Evolutionary conservation across 2,888 invertebrate genomes (phyloP).

Genomic region (Macropis europaea): DNA sequence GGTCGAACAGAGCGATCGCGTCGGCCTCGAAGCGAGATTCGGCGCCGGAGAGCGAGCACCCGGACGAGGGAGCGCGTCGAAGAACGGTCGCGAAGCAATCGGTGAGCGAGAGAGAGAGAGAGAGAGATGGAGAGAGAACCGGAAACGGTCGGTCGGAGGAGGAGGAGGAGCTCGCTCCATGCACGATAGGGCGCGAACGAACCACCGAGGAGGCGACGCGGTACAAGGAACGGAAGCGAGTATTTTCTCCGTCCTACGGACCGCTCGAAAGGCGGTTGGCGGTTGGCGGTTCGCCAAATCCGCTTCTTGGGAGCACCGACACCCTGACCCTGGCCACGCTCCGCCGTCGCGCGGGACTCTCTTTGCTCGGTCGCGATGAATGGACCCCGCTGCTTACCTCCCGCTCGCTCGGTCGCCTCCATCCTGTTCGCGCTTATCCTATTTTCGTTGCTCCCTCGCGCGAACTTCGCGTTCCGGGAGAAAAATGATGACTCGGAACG

Average conservation of each 20-base stretch:
- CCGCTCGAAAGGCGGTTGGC: conserved; percentile 54
- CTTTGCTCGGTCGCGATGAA: conserved; percentile 25
- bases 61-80: no score
- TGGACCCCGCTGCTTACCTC: conserved; percentile 12
- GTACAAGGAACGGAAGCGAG: not conserved
- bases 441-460: not conserved
- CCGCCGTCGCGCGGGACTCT: conserved; percentile 11
- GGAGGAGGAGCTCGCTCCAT: no score
- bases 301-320: conserved; percentile 31
- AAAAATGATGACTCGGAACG: not conserved
- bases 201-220: not conserved
- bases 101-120: not conserved
- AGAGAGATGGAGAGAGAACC: not conserved
- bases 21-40: no score
- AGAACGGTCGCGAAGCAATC: not conserved
- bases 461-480: not conserved
- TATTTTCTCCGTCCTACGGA: conserved; percentile 50
- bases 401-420: no score
- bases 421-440: no score
- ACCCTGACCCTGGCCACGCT: conserved; percentile 44
- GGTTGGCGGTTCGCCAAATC: conserved; percentile 52
- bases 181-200: no score
- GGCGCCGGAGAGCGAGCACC: no score
- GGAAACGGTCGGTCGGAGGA: no score
- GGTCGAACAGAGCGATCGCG: no score